Evolutionary conservation across 2,888 invertebrate species (phyloP), one percentile per base, ranked within the genome.

Genomic region (Eledona agricola): DNA sequence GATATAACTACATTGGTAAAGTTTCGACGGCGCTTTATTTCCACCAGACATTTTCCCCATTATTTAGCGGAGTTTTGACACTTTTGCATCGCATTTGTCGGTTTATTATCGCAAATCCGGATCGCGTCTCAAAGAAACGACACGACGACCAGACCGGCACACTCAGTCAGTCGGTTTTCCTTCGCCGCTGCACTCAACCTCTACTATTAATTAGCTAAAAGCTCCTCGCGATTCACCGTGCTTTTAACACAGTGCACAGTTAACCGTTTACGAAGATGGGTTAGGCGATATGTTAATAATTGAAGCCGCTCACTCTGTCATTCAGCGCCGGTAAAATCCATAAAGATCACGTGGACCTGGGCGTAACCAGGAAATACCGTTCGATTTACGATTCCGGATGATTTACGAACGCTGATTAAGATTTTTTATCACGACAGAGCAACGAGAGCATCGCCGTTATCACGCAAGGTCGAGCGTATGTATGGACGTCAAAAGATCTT

Each of bases 251-350:
- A 32, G 31, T 15, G 10, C 51, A 38, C 40, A 23, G 46, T 46
- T 46, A 52, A 31, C 7, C 53, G 57, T 54, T 60, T 55, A 55
- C 55, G 34, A 52, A 59, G 59, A 62, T 62, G 55, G 59, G 51
- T 55, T 57, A 59, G 57, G 58, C 57, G 60, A 59, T 60, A 63
- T 59, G 64, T 61, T 61, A 61, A 64, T 60, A 62, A 63, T 63
- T 58, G 45, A 58, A 40, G 31, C 31, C n/a, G n/a, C n/a, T n/a
- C n/a, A n/a, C n/a, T n/a, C n/a, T n/a, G n/a, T n/a, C n/a, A n/a
- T 15, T 13, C 11, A 16, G 16, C 4, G 13, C 17, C 17, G 26
- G 26, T 38, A 28, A 28, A 40, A 40, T 40, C 16, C 26, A 19
- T 40, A 28, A 40, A 40, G 10, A 26, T 28, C 17, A 11, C 11